Base-by-base conservation (phyloP, 2,888 invertebrate species). In the Epiblema foenella region DNA sequence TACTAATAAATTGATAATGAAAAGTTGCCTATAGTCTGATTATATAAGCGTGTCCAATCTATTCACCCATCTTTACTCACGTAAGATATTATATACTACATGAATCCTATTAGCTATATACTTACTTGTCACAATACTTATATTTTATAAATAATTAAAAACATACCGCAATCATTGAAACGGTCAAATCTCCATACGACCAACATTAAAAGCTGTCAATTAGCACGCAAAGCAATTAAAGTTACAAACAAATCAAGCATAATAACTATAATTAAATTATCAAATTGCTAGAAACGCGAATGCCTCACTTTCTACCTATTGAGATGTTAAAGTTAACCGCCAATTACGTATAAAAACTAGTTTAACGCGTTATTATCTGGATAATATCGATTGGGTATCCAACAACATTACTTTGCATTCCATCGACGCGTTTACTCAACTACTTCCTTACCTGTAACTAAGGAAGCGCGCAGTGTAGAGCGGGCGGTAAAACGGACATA, bases 341-440 rank as follows among this genome's bases (percentile, higher is more conserved):
- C 79, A 82, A 83, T 84, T 82, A 83, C 75, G 69, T 73, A 74
- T 78, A 78, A 80, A 78, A 81, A 79, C 75, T 79, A 77, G 75
- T 69, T 67, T 65, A 74, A 73, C 76, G 68, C 58, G 68, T 24
- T 66, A 71, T 62, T 62, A 65, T 29, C 52, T 10, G 64, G 54
- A 67, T 63, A 69, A 70, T 68, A 65, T 62, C 51, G 69, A 69
- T 75, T 29, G 57, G 52, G 11, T 37, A 56, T 37, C 37, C 37
- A 39, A 20, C 17, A 24, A 54, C 39, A 39, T 12, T 12, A 60
- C n/a, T 33, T 17, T 37, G 15, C 51, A 9, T 12, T 67, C 11
- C 65, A 65, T 29, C 29, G 46, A 17, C 17, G 24, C 3, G 0
- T 65, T 29, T 46, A 4, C 9, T 46, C 8, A 17, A 24, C 57